Percentiles rank a stretch among this genome's conserved stretches.
Evolutionary conservation across 2,888 invertebrate species (phyloP).

Genomic region (Amiota mariae): DNA sequence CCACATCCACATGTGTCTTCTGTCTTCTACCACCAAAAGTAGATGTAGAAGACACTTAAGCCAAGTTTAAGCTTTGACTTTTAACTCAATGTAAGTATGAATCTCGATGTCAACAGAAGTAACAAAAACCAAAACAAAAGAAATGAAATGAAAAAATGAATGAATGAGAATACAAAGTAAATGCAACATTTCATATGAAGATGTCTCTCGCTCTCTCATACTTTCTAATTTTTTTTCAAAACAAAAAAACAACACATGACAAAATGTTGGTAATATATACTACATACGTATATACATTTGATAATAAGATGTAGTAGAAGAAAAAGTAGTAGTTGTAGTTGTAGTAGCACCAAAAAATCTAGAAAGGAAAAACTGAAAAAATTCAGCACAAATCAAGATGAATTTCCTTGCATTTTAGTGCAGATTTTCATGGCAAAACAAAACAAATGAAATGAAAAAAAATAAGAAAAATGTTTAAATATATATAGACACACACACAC

Average conservation of each 20-base stretch:
- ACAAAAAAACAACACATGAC: conserved; percentile 53
- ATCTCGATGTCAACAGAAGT: conserved; percentile 50
- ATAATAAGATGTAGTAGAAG: no score
- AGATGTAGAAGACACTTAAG: no score
- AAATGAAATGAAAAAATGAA: not conserved
- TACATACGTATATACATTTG: conserved; percentile 32
- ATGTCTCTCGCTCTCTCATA: not conserved
- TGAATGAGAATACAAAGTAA: conserved; percentile 9
- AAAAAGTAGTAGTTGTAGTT: no score
- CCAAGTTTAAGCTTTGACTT: conserved; percentile 44
- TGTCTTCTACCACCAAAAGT: no score
- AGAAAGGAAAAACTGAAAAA: not conserved
- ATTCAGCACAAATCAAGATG: conserved; percentile 58
- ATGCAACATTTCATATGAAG: conserved; percentile 17
- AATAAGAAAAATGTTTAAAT: not conserved
- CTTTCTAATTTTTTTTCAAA: conserved; percentile 34
- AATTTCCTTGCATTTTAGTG: conserved; percentile 62
- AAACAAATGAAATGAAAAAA: not conserved
- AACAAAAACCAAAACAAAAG: conserved; percentile 28
- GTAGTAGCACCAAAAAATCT: not conserved
- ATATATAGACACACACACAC: not conserved
- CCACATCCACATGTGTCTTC: no score
- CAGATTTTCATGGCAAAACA: conserved; percentile 48
- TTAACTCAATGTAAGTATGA: conserved; percentile 59
- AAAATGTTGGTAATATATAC: not conserved